Evolutionary conservation across 2,888 invertebrate species (phyloP), one percentile per base, ranked within the genome.

Genomic region (Azorinus chamasolen): DNA sequence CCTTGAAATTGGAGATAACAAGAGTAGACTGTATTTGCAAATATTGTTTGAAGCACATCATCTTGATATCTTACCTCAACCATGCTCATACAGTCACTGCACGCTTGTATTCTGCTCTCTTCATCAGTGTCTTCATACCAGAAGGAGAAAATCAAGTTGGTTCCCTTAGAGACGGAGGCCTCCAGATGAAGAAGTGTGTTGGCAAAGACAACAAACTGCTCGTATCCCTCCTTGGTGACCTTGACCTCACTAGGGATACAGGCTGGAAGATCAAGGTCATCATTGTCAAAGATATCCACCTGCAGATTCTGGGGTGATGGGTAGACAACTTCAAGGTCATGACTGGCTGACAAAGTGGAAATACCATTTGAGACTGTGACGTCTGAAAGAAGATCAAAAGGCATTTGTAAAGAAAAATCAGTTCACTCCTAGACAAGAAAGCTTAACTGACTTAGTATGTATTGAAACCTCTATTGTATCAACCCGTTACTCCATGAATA

Each of bases 101-200:
- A 27, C n/a, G 20, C 16, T n/a, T 70, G 39, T 14, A 76, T 14
- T 24, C 46, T 57, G 25, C n/a, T 57, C 16, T 66, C 51, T 18
- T 66, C 72, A 54, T 48, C 63, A 32, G 51, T 24, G 50, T 78
- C 72, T 32, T 68, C 71, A 63, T 79, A 72, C 48, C 51, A 45
- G 57, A 86, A 82, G 37, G 63, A 69, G 64, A 88, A 89, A 59
- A 85, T 84, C 71, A 88, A 66, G 55, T 88, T 84, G 51, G 79
- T 79, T 62, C 89, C 89, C 55, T 85, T 78, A 39, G 86, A 50
- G 63, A 88, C 85, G 1, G 86, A 85, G 1, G 83, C 83, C 58
- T 86, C 85, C 55, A 89, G 48, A 10, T 55, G 54, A 20, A 86
- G 59, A 1, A 73, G 58, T 16, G 78, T 76, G 70, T 85, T 79